A percentile compares a stretch with the other conserved stretches of the same genome.
These are phyloP conservation scores for Apostichopus japonicus DNA, from an alignment of 35 echinoderm and acorn worm species.

Conservation along the genomic window DNA sequence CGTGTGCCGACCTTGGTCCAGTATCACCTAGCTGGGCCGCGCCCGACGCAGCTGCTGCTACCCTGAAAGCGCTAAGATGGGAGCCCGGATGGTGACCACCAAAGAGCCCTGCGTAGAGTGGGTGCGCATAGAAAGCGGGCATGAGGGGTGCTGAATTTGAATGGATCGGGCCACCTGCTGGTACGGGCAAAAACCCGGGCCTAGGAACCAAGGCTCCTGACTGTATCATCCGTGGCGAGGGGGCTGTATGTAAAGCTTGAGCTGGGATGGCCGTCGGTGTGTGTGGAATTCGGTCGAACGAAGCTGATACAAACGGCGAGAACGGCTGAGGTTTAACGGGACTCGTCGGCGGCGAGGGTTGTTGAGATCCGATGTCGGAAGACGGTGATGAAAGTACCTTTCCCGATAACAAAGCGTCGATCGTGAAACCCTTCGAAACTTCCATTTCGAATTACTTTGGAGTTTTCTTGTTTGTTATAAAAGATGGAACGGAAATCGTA, in stretches of 20 bases:
- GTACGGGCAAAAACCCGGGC: conserved; percentile 75
- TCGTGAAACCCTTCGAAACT: conserved; percentile 77
- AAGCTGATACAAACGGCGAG: conserved; percentile 45
- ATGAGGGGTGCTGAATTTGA: conserved; percentile 48
- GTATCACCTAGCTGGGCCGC: conserved; percentile 58
- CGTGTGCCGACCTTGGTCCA: conserved; percentile 32
- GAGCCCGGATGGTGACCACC: conserved; percentile 76
- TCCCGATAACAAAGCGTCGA: conserved; percentile 81
- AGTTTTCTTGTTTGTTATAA: no score
- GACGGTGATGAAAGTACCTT: conserved; percentile 41
- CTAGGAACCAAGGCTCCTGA: conserved; percentile 75
- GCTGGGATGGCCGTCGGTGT: conserved; percentile 47
- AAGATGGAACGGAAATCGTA: no score
- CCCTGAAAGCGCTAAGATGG: conserved; percentile 83
- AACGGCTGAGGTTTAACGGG: conserved; percentile 63
- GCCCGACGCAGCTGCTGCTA: conserved; percentile 70
- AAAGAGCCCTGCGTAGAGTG: conserved; percentile 79
- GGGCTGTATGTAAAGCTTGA: conserved; percentile 56
- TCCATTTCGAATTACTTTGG: conserved; percentile 65
- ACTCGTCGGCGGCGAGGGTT: conserved; percentile 44
- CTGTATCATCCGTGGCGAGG: conserved; percentile 24
- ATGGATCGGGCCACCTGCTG: conserved; percentile 46
- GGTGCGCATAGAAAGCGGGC: conserved; percentile 87
- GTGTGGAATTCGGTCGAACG: conserved; percentile 34
- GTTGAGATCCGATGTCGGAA: conserved; percentile 32